phyloP scores from a whole-genome alignment of 2,797 vertebrate genomes.

The Lepus oiostolus region DNA sequence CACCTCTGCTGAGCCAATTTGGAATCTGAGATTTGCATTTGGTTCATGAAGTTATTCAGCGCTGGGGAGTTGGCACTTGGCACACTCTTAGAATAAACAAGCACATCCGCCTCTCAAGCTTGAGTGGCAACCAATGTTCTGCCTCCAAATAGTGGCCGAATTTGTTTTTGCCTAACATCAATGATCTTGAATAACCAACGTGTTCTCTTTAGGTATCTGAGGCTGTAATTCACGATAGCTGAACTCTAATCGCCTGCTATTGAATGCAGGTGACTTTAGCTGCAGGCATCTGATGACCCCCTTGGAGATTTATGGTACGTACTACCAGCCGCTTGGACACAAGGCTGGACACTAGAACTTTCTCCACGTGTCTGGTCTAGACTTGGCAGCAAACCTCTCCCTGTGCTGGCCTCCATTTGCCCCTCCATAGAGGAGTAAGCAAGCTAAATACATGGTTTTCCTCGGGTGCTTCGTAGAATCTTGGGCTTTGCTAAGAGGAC shows the following conservation, averaged over 20 bases:
- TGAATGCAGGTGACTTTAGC: background rate
- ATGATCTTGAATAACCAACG: background rate
- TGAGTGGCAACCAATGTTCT: background rate
- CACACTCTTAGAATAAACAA: constrained; percentile 57
- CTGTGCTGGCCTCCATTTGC: background rate
- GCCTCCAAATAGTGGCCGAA: constrained; percentile 7
- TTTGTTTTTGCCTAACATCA: background rate
- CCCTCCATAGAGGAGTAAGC: background rate
- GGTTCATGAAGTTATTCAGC: constrained; percentile 51
- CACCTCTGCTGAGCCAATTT: constrained; percentile 53
- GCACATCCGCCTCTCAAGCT: background rate
- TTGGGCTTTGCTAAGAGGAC: background rate
- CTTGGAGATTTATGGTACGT: background rate
- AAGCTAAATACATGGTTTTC: background rate
- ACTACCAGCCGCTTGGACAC: background rate
- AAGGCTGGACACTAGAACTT: background rate
- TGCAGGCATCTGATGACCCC: background rate
- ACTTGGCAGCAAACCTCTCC: background rate
- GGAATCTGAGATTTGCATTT: constrained; percentile 52
- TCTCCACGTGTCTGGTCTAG: background rate
- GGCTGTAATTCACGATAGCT: background rate
- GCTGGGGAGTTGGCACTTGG: constrained; percentile 56
- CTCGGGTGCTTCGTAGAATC: background rate
- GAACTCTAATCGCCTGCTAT: background rate
- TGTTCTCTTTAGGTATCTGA: background rate